Conservation (phyloP, 1,140 invertebrate species). For the Lasioglossum baleicum region DNA sequence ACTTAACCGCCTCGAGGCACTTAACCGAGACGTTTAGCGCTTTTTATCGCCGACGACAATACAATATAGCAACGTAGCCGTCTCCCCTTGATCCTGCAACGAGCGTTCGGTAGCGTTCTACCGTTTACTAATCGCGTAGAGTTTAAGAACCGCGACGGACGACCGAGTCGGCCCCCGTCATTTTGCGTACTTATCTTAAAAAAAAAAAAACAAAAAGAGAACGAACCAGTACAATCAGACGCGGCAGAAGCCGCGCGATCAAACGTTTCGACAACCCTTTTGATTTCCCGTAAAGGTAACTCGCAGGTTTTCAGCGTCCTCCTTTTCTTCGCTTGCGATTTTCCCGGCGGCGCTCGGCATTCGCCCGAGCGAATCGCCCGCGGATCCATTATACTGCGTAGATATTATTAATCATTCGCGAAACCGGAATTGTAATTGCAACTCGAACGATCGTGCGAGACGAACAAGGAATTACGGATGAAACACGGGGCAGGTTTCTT, state of each 20-base stretch:
- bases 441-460: not conserved
- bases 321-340: not conserved
- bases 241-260: not conserved
- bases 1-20: not conserved
- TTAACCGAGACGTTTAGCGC: not conserved
- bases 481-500: not conserved
- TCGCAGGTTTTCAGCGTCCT: too few species aligned
- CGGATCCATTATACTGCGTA: not conserved
- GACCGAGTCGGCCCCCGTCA: too few species aligned
- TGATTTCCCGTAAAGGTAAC: not conserved
- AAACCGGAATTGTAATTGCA: not conserved
- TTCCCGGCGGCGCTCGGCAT: not conserved
- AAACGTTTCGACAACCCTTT: too few species aligned
- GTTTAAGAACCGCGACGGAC: not conserved
- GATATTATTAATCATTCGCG: not conserved
- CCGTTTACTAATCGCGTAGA: not conserved
- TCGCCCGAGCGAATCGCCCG: not conserved
- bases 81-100: not conserved
- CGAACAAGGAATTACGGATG: not conserved
- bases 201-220: not conserved
- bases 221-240: conserved; percentile 8
- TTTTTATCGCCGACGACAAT: conserved; percentile 11
- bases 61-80: conserved; percentile 14
- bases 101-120: conserved; percentile 11
- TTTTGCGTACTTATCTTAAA: not conserved